Conservation (phyloP, 2,888 invertebrate species). For the Zygogramma bicolorata region DNA sequence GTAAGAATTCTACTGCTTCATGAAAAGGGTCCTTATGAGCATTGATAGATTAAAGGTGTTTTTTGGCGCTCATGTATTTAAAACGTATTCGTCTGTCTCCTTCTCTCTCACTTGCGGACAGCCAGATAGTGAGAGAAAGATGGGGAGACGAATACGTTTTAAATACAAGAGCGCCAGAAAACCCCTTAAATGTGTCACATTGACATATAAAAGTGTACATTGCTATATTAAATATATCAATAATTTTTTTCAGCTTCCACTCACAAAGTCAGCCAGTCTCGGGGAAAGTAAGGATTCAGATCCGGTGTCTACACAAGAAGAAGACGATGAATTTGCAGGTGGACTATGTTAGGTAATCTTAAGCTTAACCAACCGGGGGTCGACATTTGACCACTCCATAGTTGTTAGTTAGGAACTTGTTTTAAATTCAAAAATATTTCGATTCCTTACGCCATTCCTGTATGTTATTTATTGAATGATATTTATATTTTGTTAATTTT, state of each 20-base stretch:
- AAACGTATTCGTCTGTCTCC: too few species aligned
- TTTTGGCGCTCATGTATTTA: too few species aligned
- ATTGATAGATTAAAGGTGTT: too few species aligned
- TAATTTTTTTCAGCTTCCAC: neutral
- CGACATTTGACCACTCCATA: slow-evolving; percentile 66
- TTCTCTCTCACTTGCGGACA: too few species aligned
- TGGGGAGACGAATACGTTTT: too few species aligned
- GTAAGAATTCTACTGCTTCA: too few species aligned
- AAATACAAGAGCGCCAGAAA: too few species aligned
- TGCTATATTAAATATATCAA: neutral
- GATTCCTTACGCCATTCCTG: neutral
- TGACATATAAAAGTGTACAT: neutral
- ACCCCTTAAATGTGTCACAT: neutral
- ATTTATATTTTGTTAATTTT: slow-evolving; percentile 1
- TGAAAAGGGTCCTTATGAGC: too few species aligned
- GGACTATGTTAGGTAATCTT: neutral
- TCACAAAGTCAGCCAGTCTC: neutral
- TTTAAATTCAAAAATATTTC: neutral
- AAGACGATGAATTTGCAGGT: slow-evolving; percentile 7
- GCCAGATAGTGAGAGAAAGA: too few species aligned
- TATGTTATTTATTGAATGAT: neutral
- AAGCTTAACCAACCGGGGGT: neutral
- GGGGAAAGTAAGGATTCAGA: neutral
- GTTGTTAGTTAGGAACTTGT: slow-evolving; percentile 27
- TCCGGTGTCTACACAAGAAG: neutral